These are phyloP conservation scores for Dryadula phaetusa DNA, from an alignment of 2,888 invertebrate genomes.

Conservation along the genomic window DNA sequence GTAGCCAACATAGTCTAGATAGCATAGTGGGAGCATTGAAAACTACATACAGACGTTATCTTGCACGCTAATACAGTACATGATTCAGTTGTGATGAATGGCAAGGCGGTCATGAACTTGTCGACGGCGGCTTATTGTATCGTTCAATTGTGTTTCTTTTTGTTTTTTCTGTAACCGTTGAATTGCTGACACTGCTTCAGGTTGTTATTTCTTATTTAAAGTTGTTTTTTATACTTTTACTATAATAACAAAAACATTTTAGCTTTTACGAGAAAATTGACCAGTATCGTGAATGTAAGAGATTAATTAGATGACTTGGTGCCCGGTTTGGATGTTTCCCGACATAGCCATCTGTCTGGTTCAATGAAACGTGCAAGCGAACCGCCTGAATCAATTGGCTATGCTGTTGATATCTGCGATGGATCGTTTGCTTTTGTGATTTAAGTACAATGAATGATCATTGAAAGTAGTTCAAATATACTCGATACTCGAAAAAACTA, in stretches of 20 bases:
- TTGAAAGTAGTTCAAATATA: slow-evolving; percentile 39
- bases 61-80: slow-evolving; percentile 37
- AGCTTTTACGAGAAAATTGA: slow-evolving; percentile 6
- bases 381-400: slow-evolving; percentile 66
- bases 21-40: slow-evolving; percentile 12
- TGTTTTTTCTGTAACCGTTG: slow-evolving; percentile 47
- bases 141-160: slow-evolving; percentile 61
- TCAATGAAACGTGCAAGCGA: slow-evolving; percentile 58
- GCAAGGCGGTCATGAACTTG: slow-evolving; percentile 60
- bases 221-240: not conserved
- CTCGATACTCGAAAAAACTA: slow-evolving; percentile 36
- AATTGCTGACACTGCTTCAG: slow-evolving; percentile 15
- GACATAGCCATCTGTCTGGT: slow-evolving; percentile 56
- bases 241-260: not conserved
- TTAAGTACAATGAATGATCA: slow-evolving; percentile 55
- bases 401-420: slow-evolving; percentile 59
- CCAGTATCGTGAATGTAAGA: slow-evolving; percentile 32
- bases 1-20: not conserved
- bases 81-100: slow-evolving; percentile 58
- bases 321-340: slow-evolving; percentile 50
- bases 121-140: slow-evolving; percentile 59
- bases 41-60: slow-evolving; percentile 27
- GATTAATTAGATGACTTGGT: slow-evolving; percentile 63
- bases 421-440: slow-evolving; percentile 58
- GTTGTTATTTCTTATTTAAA: no score